Percentiles rank a stretch among this genome's conserved stretches.
These are phyloP conservation scores for Lasiommata megera DNA, from an alignment of 2,888 invertebrate species.

Conservation along the genomic window DNA sequence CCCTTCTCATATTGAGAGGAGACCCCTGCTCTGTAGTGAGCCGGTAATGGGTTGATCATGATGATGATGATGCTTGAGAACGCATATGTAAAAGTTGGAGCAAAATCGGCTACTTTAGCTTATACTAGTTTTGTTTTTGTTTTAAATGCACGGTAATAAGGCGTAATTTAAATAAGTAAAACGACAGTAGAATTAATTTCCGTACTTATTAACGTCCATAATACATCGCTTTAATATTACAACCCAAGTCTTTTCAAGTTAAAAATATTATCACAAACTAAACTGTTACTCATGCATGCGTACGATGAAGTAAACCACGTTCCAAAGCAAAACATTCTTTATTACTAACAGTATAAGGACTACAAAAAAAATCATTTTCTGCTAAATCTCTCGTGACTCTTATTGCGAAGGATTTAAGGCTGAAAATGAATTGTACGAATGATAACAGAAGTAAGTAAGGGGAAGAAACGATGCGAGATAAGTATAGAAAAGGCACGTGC, in stretches of 20 bases:
- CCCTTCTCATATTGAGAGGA: too few species aligned
- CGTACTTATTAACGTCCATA: too few species aligned
- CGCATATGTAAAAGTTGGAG: too few species aligned
- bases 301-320: neutral
- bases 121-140: too few species aligned
- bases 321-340: neutral
- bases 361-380: neutral
- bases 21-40: too few species aligned
- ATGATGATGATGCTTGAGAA: too few species aligned
- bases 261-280: slow-evolving; percentile 16
- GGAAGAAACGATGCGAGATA: slow-evolving; percentile 70
- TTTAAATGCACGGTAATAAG: too few species aligned
- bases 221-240: neutral
- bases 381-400: neutral
- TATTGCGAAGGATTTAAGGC: slow-evolving; percentile 14
- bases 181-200: too few species aligned
- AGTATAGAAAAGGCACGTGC: slow-evolving; percentile 66
- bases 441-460: slow-evolving; percentile 37
- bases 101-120: too few species aligned
- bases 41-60: too few species aligned
- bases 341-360: neutral
- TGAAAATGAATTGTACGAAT: slow-evolving; percentile 14
- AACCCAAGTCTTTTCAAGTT: slow-evolving; percentile 5
- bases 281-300: neutral
- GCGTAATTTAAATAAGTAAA: too few species aligned